These are phyloP conservation scores for Amphipoea lucens DNA, from an alignment of 2,888 invertebrate species.

Conservation along the genomic window DNA sequence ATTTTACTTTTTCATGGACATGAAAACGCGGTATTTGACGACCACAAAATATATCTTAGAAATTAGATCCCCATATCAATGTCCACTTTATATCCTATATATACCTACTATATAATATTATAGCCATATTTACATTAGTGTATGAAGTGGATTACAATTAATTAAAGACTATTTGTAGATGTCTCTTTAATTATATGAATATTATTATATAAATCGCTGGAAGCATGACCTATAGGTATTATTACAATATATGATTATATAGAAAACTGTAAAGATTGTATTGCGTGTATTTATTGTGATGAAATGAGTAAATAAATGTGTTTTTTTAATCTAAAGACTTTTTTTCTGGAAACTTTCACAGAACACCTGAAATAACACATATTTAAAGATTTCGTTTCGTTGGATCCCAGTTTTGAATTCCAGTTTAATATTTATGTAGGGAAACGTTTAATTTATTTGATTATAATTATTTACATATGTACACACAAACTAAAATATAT, in stretches of 20 bases:
- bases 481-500: too few relatives aligned
- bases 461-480: too few relatives aligned
- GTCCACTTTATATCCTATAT: slow-evolving; percentile 57
- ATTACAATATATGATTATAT: slow-evolving; percentile 50
- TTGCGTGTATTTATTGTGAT: slow-evolving; percentile 77
- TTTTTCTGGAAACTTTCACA: slow-evolving; percentile 24
- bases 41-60: slow-evolving; percentile 55
- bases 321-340: slow-evolving; percentile 58
- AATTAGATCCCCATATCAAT: slow-evolving; percentile 62
- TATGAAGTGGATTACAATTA: slow-evolving; percentile 63
- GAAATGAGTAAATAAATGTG: slow-evolving; percentile 77
- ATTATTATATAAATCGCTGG: slow-evolving; percentile 52
- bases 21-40: slow-evolving; percentile 47
- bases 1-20: slow-evolving; percentile 4
- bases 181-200: slow-evolving; percentile 51
- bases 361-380: neutral
- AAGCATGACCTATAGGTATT: slow-evolving; percentile 63
- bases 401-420: too few relatives aligned
- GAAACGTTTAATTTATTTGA: too few relatives aligned
- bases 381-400: neutral
- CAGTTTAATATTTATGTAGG: too few relatives aligned
- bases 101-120: slow-evolving; percentile 28
- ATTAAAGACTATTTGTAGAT: slow-evolving; percentile 61
- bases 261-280: slow-evolving; percentile 69
- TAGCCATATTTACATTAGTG: slow-evolving; percentile 55